These are phyloP conservation scores for Antrozous pallidus DNA, from an alignment of 2,797 vertebrate species.

Conservation along the genomic window DNA sequence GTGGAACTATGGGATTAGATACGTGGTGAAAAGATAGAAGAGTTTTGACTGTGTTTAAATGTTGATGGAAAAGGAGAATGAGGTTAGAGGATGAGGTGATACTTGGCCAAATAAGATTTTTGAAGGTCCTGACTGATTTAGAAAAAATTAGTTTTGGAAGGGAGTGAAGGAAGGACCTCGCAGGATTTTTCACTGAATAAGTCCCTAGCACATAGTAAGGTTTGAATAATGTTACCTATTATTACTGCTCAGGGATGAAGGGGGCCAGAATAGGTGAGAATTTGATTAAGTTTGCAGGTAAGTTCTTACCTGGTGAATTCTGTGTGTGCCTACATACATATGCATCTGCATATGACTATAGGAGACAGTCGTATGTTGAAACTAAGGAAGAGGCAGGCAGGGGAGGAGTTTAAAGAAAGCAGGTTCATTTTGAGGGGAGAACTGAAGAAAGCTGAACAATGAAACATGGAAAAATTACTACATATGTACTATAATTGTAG, in stretches of 20 bases:
- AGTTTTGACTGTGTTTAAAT: slow-evolving; percentile 25
- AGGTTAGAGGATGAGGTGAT: background rate
- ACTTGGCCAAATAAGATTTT: slow-evolving; percentile 21
- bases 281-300: slow-evolving; percentile 8
- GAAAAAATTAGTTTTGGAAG: slow-evolving; percentile 9
- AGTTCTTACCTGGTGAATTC: background rate
- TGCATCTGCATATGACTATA: background rate
- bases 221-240: background rate
- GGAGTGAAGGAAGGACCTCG: background rate
- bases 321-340: background rate
- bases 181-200: background rate
- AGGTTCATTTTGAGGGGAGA: slow-evolving; percentile 31
- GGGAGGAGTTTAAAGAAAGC: slow-evolving; percentile 5
- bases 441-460: slow-evolving; percentile 15
- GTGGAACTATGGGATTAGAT: background rate
- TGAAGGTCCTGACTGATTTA: slow-evolving; percentile 3
- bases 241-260: background rate
- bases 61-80: background rate
- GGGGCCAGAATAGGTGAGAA: background rate
- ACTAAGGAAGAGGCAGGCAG: background rate
- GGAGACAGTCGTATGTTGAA: background rate
- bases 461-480: slow-evolving; percentile 23
- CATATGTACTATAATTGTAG: background rate
- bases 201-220: background rate
- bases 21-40: background rate